These are phyloP conservation scores for Myxocyprinus asiaticus DNA, from an alignment of 2,113 vertebrate genomes.

Conservation along the genomic window DNA sequence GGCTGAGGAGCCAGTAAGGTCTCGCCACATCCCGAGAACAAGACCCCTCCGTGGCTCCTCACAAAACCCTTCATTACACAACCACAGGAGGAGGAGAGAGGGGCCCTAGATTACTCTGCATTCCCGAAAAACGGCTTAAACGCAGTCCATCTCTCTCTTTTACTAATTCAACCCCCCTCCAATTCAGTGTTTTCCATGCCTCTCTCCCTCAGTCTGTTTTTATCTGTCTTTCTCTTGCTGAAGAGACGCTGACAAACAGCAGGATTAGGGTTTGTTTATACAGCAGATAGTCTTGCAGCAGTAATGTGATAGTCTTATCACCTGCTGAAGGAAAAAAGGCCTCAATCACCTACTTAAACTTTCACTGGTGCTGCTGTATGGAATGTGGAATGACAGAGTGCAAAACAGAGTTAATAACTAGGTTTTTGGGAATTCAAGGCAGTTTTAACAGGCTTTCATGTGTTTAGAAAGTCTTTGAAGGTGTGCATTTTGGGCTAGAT, in stretches of 20 bases:
- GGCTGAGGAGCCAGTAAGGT: constrained; percentile 53
- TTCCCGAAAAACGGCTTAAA: constrained; percentile 37
- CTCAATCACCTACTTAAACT: constrained; percentile 22
- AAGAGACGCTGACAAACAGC: constrained; percentile 46
- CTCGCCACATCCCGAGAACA: constrained; percentile 56
- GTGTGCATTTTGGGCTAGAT: too few relatives aligned
- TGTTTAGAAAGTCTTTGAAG: too few relatives aligned
- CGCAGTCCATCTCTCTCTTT: background rate
- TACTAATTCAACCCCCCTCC: background rate
- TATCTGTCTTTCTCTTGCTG: constrained; percentile 2
- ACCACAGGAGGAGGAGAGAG: constrained; percentile 36
- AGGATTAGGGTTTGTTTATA: constrained; percentile 29
- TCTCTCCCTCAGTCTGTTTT: background rate
- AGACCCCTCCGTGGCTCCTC: constrained; percentile 40
- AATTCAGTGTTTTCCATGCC: background rate
- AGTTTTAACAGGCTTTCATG: too few relatives aligned
- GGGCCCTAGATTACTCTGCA: constrained; percentile 20
- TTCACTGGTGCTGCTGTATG: background rate
- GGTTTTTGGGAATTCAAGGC: background rate
- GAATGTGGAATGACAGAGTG: background rate
- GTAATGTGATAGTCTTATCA: constrained; percentile 17
- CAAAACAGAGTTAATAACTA: background rate
- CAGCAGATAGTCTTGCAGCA: background rate
- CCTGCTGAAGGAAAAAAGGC: constrained; percentile 8
- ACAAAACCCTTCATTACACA: constrained; percentile 45